These are phyloP conservation scores for Saguinus imperator DNA, from an alignment of 2,113 vertebrate species.

Conservation along the genomic window DNA sequence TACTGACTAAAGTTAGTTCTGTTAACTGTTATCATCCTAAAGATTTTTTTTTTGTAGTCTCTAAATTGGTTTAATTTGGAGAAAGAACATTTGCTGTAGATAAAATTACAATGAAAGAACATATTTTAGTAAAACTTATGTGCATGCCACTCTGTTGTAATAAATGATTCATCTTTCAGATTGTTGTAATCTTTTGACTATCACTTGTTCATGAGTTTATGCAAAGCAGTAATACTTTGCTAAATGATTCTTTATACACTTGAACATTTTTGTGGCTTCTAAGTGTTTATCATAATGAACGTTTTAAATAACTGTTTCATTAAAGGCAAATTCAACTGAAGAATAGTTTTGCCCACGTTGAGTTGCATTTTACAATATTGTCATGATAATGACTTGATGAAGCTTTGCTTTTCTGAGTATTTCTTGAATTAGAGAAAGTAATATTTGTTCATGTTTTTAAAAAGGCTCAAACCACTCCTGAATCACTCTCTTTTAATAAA, in stretches of 20 bases:
- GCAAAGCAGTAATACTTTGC: constrained; percentile 26
- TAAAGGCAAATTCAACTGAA: constrained; percentile 29
- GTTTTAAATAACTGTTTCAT: constrained; percentile 27
- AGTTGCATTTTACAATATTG: background rate
- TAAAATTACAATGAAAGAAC: background rate
- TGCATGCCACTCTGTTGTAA: constrained; percentile 12
- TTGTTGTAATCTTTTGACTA: background rate
- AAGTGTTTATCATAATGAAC: constrained; percentile 35
- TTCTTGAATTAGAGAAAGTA: constrained; percentile 41
- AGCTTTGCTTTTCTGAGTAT: constrained; percentile 19
- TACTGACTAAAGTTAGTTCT: constrained; percentile 40
- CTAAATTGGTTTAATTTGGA: constrained; percentile 60
- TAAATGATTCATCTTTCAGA: constrained; percentile 20
- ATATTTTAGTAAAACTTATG: constrained; percentile 39
- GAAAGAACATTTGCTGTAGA: background rate
- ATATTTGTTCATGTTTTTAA: constrained; percentile 3
- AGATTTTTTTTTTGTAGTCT: constrained; percentile 32
- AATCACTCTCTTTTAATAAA: constrained; percentile 21
- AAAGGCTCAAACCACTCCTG: background rate
- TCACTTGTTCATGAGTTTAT: constrained; percentile 48
- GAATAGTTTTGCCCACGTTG: constrained; percentile 34
- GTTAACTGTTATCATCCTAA: background rate
- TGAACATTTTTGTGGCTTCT: constrained; percentile 26
- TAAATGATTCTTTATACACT: constrained; percentile 53
- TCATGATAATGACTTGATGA: background rate